Evolutionary conservation across 2,888 invertebrate species (phyloP).

Genomic region (Drosophila cracens): DNA sequence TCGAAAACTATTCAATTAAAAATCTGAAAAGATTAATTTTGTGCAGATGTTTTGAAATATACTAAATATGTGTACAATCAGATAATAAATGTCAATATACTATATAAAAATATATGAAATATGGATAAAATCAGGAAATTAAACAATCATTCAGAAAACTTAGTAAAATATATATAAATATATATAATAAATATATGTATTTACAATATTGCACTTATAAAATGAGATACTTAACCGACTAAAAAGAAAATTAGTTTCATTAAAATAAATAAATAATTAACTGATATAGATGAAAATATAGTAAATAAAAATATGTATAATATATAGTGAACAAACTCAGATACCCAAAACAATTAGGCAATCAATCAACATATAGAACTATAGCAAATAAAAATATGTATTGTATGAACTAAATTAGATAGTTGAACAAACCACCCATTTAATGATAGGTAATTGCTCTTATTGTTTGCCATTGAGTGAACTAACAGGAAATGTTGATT

Average conservation of each 20-base stretch:
- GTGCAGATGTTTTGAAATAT: neutral
- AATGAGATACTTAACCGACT: neutral
- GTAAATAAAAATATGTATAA: neutral
- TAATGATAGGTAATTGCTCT: neutral
- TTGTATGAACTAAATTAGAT: neutral
- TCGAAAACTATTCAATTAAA: neutral
- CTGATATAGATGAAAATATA: neutral
- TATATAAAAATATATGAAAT: neutral
- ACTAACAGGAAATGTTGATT: slow-evolving; percentile 32
- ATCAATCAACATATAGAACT: no score
- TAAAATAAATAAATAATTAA: neutral
- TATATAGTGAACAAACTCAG: neutral
- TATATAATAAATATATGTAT: neutral
- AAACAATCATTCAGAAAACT: neutral
- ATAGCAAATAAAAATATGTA: no score
- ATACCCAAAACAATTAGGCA: no score
- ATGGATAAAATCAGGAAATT: neutral
- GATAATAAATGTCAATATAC: no score
- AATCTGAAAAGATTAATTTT: neutral
- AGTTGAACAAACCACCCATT: neutral
- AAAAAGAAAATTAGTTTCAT: neutral
- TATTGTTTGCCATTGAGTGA: neutral
- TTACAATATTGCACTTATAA: neutral
- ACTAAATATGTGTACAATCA: neutral
- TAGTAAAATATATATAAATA: neutral